Conservation (phyloP, 2,113 vertebrate species). For the Paradoxurus hermaphroditus region DNA sequence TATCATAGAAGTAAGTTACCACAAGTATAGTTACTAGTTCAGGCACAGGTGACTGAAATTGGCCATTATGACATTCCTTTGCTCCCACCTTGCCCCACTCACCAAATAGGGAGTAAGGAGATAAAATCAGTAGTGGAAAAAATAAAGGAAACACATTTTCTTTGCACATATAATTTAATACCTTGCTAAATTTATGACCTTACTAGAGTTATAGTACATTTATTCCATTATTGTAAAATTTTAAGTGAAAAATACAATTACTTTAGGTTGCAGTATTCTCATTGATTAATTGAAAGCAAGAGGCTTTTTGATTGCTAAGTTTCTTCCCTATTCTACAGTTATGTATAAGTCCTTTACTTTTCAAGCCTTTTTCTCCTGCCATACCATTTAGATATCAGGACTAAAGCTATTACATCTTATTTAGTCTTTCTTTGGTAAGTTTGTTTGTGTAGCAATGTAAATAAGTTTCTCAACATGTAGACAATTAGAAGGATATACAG, state of each 20-base stretch:
- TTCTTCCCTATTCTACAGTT: not conserved
- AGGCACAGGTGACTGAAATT: not conserved
- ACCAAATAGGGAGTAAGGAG: not conserved
- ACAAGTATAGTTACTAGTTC: not conserved
- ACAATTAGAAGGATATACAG: constrained; percentile 53
- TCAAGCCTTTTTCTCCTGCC: not conserved
- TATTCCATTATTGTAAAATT: not conserved
- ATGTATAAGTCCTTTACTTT: not conserved
- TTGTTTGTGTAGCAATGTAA: not conserved
- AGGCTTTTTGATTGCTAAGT: not conserved
- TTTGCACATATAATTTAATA: not conserved
- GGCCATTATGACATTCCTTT: not conserved
- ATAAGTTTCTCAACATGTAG: constrained; percentile 32
- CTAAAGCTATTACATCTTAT: not conserved
- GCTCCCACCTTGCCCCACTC: rapidly evolving
- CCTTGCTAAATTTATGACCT: not conserved
- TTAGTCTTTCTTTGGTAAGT: not conserved
- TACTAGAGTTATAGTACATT: not conserved
- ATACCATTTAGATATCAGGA: not conserved
- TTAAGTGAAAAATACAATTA: not conserved
- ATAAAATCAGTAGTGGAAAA: not conserved
- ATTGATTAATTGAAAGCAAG: not conserved
- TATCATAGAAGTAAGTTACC: not conserved
- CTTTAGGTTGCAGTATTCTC: not conserved
- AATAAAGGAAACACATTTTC: not conserved